Base-by-base conservation (phyloP, 2,113 vertebrate genomes). In the Chauna torquata region DNA sequence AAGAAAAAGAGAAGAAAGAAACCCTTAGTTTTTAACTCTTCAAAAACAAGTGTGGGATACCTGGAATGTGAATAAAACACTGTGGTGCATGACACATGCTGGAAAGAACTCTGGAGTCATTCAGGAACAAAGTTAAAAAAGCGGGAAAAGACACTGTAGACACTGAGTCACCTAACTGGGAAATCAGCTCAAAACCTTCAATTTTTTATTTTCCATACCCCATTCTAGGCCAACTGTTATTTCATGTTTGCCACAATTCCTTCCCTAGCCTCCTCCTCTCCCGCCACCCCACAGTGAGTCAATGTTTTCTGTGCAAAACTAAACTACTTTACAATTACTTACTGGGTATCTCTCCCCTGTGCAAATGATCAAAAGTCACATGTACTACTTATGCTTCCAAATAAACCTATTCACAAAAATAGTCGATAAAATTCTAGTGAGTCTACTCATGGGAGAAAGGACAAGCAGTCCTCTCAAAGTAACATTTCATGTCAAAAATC, bases 151-250 rank as follows among this genome's bases (percentile, higher is more conserved):
- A 44, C 0, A 0, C 28, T 66, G 42, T 40, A 76, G 45, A 75
- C 58, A 82, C 79, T 97, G 94, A 96, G 88, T 96, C 93, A 96
- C 77, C 88, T 94, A 64, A 69, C 68, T 25, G 28, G 40, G 38
- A 91, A 94, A 80, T 74, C 18, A 59, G 36, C 32, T 52, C 36
- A 90, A 72, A 92, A 82, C 38, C 55, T 30, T 62, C 38, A 40
- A 28, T 82, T 76, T 83, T 89, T 81, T 19, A 24, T 83, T 86
- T 90, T 66, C 64, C 61, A 69, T 20, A 55, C 34, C 18, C 49
- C 24, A 38, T 30, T 75, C 42, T 68, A 74, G 36, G 30, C 28
- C 88, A 86, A 82, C 66, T 82, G 61, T 64, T 64, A 27, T 44
- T 88, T 87, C 32, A 38, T 13, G 22, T 66, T 75, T 86, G 32